Evolutionary conservation across 2,113 vertebrate species (phyloP), one percentile per base, ranked within the genome.

Genomic region (Furnarius figulus): DNA sequence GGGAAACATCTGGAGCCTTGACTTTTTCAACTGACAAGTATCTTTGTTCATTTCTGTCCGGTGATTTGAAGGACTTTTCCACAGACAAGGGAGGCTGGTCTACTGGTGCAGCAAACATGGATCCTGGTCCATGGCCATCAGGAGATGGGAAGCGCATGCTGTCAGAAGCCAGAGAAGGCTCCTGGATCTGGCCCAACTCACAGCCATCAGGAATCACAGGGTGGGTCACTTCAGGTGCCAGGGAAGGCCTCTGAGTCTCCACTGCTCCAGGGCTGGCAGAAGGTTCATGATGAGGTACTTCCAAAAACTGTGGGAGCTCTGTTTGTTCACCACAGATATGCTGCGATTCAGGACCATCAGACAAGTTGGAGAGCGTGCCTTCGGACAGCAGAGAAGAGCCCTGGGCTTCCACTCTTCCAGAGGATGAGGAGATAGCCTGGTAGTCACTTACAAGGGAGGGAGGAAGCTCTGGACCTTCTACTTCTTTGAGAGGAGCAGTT

Each of bases 21-120:
- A 85, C 16, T 50, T 82, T 86, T 90, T 93, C 92, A 59, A 88
- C 28, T 80, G 75, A 50, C 37, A 76, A 73, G 49, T 83, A 89
- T 10, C 39, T 65, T 31, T 62, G 90, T 9, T 90, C 91, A 28
- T 55, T 83, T 87, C n/a, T 96, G 77, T 89, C 97, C 25, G 92
- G 91, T 76, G 98, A 98, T 30, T 93, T 94, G 44, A 98, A 98
- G 35, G 96, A 95, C 37, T 95, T 94, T 46, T 71, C 93, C 84
- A 94, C 95, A 91, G 98, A 96, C 25, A 96, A 76, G 0, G 94
- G 94, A 85, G 93, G 90, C 31, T 97, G 95, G 22, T 74, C 85
- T 72, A 3, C 0, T 21, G 78, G 47, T 39, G 50, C 24, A 53
- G 61, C 20, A 50, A 96, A 94, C 53, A 50, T 87, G 30, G 93